Percentiles rank a stretch among this genome's conserved stretches.
Evolutionary conservation across 2,113 vertebrate genomes (phyloP).

Genomic region (Campylomormyrus tamandua): DNA sequence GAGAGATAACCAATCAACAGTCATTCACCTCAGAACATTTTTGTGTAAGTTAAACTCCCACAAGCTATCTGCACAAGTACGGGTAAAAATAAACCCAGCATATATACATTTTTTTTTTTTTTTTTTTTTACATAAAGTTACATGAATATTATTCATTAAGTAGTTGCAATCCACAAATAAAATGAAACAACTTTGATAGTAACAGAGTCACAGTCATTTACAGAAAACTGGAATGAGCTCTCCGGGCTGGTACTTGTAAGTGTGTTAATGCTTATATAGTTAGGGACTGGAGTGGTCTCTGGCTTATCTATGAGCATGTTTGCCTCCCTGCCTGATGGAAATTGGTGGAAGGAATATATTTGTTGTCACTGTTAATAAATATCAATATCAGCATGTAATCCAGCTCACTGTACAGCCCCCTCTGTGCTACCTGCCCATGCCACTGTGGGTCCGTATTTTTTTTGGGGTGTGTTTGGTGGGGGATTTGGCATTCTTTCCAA

Average conservation of each 20-base stretch:
- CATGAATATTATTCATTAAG: constrained; percentile 7
- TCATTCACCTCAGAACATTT: neutral
- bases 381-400: neutral
- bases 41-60: neutral
- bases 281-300: neutral
- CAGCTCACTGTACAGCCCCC: neutral
- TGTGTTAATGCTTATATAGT: constrained; percentile 18
- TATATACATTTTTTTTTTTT: neutral
- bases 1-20: neutral
- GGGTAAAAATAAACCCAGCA: neutral
- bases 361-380: neutral
- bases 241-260: constrained; percentile 30
- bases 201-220: neutral
- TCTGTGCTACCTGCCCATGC: neutral
- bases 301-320: neutral
- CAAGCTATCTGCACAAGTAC: neutral
- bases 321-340: neutral
- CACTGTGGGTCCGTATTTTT: neutral
- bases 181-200: constrained; percentile 1
- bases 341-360: neutral
- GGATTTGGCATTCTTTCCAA: neutral
- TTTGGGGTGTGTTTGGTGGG: neutral
- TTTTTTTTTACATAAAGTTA: neutral
- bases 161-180: neutral
- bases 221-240: constrained; percentile 17